Evolutionary conservation across 2,888 invertebrate species (phyloP).

Genomic region (Harpagoxenus sublaevis): DNA sequence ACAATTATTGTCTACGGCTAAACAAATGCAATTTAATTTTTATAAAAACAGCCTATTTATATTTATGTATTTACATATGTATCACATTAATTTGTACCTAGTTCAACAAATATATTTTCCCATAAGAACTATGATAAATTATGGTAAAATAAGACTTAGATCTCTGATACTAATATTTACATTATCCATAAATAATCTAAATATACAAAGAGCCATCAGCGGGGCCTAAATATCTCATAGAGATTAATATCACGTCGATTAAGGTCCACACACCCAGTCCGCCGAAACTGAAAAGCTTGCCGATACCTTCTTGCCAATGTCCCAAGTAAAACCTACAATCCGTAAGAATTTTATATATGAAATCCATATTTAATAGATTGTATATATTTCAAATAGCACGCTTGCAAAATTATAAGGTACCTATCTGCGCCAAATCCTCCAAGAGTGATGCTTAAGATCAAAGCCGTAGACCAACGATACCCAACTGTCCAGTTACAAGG

Average conservation of each 20-base stretch:
- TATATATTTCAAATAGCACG: background rate
- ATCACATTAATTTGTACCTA: slow-evolving; percentile 39
- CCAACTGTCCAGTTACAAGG: slow-evolving; percentile 99
- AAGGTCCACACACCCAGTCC: slow-evolving; percentile 99
- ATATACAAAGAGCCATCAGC: slow-evolving; percentile 97
- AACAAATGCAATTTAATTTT: slow-evolving; percentile 14
- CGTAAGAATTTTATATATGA: background rate
- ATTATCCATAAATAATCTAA: slow-evolving; percentile 47
- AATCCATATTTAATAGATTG: background rate
- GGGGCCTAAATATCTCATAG: slow-evolving; percentile 98
- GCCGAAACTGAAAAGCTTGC: slow-evolving; percentile 99
- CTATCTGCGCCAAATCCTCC: slow-evolving; percentile 99
- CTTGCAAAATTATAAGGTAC: slow-evolving; percentile 77
- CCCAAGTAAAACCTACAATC: slow-evolving; percentile 95
- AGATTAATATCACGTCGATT: slow-evolving; percentile 99
- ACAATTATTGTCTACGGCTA: slow-evolving; percentile 14
- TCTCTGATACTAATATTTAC: background rate
- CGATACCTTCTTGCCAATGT: slow-evolving; percentile 99
- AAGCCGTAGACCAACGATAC: slow-evolving; percentile 97
- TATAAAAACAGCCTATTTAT: slow-evolving; percentile 1
- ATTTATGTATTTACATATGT: slow-evolving; percentile 10
- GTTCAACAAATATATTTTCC: slow-evolving; percentile 21
- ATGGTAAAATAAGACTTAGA: slow-evolving; percentile 14
- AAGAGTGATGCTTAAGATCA: slow-evolving; percentile 96
- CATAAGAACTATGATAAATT: slow-evolving; percentile 13